Evolutionary conservation across 2,797 vertebrate species (phyloP).

Genomic region (Coranthus polyacanthus): DNA sequence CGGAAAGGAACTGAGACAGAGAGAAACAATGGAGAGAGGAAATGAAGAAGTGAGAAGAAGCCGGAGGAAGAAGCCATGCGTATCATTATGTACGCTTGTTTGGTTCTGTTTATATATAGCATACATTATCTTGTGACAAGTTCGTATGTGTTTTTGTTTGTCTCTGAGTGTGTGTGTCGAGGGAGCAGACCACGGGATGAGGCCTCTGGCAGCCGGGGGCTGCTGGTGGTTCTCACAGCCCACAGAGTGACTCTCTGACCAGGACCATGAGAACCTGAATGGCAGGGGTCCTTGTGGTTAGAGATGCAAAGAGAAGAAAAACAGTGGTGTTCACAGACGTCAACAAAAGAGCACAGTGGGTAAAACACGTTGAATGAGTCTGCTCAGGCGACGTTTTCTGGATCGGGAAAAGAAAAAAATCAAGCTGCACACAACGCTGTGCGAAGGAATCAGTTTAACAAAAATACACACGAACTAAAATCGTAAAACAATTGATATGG

Average conservation of each 20-base stretch:
- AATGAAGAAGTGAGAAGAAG: neutral
- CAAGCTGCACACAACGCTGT: too few species aligned
- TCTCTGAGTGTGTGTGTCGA: conserved; percentile 22
- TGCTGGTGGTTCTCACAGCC: conserved; percentile 70
- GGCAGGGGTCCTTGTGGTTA: conserved; percentile 46
- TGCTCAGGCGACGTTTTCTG: neutral
- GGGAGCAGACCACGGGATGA: conserved; percentile 34
- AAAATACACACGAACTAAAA: too few species aligned
- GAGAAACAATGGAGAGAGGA: too few species aligned
- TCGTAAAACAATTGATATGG: too few species aligned
- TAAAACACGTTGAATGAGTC: conserved; percentile 4
- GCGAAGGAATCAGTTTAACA: too few species aligned
- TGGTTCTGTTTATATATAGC: conserved; percentile 21
- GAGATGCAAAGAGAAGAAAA: conserved; percentile 35
- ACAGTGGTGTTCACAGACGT: conserved; percentile 11
- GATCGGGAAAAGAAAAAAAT: neutral
- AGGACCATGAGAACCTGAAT: conserved; percentile 72
- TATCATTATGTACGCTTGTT: neutral
- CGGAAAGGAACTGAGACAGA: too few species aligned
- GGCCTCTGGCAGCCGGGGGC: conserved; percentile 41
- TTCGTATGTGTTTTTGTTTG: conserved; percentile 58
- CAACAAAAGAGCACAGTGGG: neutral
- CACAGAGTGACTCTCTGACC: conserved; percentile 49
- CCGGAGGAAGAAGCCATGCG: neutral
- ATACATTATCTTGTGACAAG: conserved; percentile 23